These are phyloP conservation scores for Mythimna impura DNA, from an alignment of 2,888 invertebrate genomes.

Conservation along the genomic window DNA sequence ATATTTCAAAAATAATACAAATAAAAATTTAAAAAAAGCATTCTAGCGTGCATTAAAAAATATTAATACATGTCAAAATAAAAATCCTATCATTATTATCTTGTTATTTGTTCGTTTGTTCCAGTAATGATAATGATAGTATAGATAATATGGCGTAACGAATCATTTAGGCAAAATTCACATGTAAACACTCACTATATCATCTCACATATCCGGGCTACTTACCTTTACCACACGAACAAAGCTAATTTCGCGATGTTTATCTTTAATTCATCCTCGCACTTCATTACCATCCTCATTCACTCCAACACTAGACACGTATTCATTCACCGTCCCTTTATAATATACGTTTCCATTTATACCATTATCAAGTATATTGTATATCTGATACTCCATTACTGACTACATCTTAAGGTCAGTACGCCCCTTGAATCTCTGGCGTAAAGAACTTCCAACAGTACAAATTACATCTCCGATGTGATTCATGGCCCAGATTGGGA, in stretches of 20 bases:
- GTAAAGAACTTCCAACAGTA: slow-evolving; percentile 51
- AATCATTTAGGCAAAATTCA: background rate
- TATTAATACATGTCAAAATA: too few relatives aligned
- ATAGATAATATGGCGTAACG: too few relatives aligned
- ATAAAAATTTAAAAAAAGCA: slow-evolving; percentile 2
- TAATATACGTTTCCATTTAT: background rate
- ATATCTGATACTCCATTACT: slow-evolving; percentile 23
- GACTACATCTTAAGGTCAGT: slow-evolving; percentile 13
- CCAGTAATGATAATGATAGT: background rate
- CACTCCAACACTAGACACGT: background rate
- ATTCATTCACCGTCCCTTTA: background rate
- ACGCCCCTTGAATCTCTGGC: slow-evolving; percentile 32
- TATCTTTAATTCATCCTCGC: background rate
- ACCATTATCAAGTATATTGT: slow-evolving; percentile 2
- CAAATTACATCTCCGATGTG: slow-evolving; percentile 61
- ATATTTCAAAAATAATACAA: too few relatives aligned
- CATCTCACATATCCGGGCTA: background rate
- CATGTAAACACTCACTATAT: background rate
- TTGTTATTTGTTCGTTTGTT: slow-evolving; percentile 2
- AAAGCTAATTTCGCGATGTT: background rate
- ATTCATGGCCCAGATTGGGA: slow-evolving; percentile 53
- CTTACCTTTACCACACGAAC: too few relatives aligned
- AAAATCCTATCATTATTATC: background rate
- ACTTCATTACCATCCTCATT: background rate
- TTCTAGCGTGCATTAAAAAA: too few relatives aligned